Conservation (phyloP, 37 sponge, comb jelly and placozoan species). For the Crambe crambe region DNA sequence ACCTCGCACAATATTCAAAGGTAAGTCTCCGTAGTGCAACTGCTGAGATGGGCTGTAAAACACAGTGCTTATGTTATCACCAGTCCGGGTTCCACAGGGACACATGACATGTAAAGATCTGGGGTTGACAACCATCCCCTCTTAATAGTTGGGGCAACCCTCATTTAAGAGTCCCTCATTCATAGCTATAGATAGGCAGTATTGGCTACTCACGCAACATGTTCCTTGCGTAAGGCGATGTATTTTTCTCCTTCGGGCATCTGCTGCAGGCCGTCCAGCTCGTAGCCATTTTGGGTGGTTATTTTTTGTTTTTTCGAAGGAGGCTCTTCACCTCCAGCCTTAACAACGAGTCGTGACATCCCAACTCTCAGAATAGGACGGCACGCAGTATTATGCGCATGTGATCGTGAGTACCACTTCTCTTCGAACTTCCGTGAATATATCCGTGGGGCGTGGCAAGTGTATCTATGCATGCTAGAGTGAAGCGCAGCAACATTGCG, state of each 20-base stretch:
- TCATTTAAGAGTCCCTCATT: no score
- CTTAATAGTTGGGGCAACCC: no score
- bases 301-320: background rate
- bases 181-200: background rate
- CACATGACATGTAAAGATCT: background rate
- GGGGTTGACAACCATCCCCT: no score
- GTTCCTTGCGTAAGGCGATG: background rate
- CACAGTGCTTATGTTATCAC: background rate
- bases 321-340: background rate
- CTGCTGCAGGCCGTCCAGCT: background rate
- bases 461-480: no score
- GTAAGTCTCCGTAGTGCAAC: constrained; percentile 30
- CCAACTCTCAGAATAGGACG: no score
- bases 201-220: constrained; percentile 7
- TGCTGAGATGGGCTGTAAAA: constrained; percentile 19
- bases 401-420: no score
- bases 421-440: no score
- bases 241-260: background rate
- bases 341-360: no score
- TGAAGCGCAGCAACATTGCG: no score
- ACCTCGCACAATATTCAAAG: constrained; percentile 85
- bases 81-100: background rate
- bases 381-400: no score
- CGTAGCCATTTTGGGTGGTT: background rate
- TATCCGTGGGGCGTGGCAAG: no score